Percentiles rank a stretch among this genome's conserved stretches.
Conservation (phyloP, 1,140 invertebrate genomes). For the Drosophila pachea region DNA sequence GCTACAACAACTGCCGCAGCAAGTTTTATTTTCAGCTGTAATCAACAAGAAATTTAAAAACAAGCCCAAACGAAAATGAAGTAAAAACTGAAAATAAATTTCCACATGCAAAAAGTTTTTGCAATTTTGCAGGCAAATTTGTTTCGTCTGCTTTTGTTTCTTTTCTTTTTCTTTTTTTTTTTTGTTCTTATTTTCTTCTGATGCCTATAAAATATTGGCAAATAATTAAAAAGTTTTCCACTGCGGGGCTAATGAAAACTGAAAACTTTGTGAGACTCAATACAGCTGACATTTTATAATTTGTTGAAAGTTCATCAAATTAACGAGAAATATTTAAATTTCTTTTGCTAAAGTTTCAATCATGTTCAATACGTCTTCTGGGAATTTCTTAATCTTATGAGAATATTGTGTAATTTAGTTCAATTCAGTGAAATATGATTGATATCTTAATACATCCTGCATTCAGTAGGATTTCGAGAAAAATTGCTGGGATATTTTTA, state of each 20-base stretch:
- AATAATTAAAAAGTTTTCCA: slow-evolving; percentile 75
- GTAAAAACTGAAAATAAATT: background rate
- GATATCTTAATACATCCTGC: no score
- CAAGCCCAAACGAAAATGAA: slow-evolving; percentile 32
- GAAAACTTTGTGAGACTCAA: slow-evolving; percentile 42
- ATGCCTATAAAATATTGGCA: slow-evolving; percentile 60
- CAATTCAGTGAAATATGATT: no score
- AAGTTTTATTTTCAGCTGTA: slow-evolving; percentile 39
- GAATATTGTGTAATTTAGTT: no score
- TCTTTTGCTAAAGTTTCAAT: background rate
- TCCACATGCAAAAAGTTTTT: slow-evolving; percentile 30
- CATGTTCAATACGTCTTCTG: no score
- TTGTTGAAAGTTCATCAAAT: slow-evolving; percentile 32
- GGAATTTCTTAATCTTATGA: no score
- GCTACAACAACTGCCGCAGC: slow-evolving; percentile 26
- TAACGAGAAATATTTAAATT: slow-evolving; percentile 19
- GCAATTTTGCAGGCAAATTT: slow-evolving; percentile 38
- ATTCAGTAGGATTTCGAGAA: no score
- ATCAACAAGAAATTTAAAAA: slow-evolving; percentile 40
- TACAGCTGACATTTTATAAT: slow-evolving; percentile 56
- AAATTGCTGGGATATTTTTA: no score
- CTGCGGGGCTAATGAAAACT: slow-evolving; percentile 62
- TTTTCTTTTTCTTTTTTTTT: no score
- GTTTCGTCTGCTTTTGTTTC: background rate
- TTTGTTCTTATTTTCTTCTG: no score